Percentiles rank a stretch among this genome's conserved stretches.
phyloP scores from a whole-genome alignment of 2,888 invertebrate genomes.

The Drosophila buzzatii region DNA sequence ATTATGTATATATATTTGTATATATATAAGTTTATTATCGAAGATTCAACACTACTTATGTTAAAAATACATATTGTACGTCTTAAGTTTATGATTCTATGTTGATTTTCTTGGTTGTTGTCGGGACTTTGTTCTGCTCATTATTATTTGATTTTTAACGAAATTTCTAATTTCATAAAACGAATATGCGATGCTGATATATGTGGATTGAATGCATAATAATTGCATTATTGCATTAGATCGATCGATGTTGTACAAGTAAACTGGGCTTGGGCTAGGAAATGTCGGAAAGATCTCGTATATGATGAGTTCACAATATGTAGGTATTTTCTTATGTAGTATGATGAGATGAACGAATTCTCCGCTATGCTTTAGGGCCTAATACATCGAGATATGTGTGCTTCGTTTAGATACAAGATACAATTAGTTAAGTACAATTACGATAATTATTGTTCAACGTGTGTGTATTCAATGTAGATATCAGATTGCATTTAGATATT shows the following conservation, averaged over 20 bases:
- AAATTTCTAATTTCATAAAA: slow-evolving; percentile 76
- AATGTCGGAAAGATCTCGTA: slow-evolving; percentile 49
- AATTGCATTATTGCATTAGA: slow-evolving; percentile 75
- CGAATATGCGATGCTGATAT: slow-evolving; percentile 52
- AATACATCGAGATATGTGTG: slow-evolving; percentile 75
- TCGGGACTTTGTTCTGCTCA: neutral
- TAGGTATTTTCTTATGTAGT: slow-evolving; percentile 18
- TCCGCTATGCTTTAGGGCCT: slow-evolving; percentile 47
- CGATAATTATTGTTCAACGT: slow-evolving; percentile 78
- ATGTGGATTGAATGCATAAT: slow-evolving; percentile 62
- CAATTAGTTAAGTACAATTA: slow-evolving; percentile 77
- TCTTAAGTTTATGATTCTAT: slow-evolving; percentile 66
- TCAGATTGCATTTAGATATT: slow-evolving; percentile 50
- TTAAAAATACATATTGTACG: slow-evolving; percentile 75
- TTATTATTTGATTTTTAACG: slow-evolving; percentile 36
- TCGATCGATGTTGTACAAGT: slow-evolving; percentile 70
- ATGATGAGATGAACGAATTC: slow-evolving; percentile 48
- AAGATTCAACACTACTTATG: slow-evolving; percentile 79
- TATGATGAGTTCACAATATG: slow-evolving; percentile 28
- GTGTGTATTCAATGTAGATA: slow-evolving; percentile 61
- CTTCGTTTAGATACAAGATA: slow-evolving; percentile 78
- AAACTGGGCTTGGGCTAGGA: slow-evolving; percentile 54
- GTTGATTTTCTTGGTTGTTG: slow-evolving; percentile 39
- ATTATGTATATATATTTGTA: slow-evolving; percentile 39
- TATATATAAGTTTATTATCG: slow-evolving; percentile 75